These are phyloP conservation scores for Gryon sp. DNA, from an alignment of 1,140 invertebrate genomes.

Conservation along the genomic window DNA sequence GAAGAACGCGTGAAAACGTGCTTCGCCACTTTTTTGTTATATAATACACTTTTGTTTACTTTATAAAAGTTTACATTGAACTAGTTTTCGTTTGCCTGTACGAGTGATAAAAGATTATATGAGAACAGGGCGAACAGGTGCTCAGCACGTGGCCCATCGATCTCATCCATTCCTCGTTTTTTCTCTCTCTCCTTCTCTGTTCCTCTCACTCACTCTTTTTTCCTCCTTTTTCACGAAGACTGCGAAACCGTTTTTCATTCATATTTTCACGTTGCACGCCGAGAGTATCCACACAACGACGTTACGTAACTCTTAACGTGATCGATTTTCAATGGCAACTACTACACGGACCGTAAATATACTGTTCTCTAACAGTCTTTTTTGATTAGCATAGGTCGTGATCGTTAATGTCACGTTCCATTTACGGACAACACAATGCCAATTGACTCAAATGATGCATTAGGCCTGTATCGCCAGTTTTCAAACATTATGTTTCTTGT, in stretches of 20 bases:
- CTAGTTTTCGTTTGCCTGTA: slow-evolving; percentile 56
- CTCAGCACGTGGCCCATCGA: slow-evolving; percentile 77
- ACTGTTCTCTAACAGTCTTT: slow-evolving; percentile 65
- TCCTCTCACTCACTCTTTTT: no score
- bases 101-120: slow-evolving; percentile 64
- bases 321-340: slow-evolving; percentile 78
- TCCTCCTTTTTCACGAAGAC: slow-evolving; percentile 60
- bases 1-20: slow-evolving; percentile 48
- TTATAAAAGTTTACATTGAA: slow-evolving; percentile 65
- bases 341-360: slow-evolving; percentile 67
- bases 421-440: slow-evolving; percentile 55
- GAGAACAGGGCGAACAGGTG: slow-evolving; percentile 75
- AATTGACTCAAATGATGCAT: slow-evolving; percentile 58
- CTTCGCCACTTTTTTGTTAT: slow-evolving; percentile 58
- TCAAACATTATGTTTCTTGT: neutral
- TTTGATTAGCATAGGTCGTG: slow-evolving; percentile 65
- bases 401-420: slow-evolving; percentile 63
- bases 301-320: slow-evolving; percentile 68
- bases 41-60: slow-evolving; percentile 62
- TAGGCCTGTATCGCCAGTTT: slow-evolving; percentile 27
- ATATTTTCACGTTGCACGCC: slow-evolving; percentile 76
- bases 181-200: no score
- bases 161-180: slow-evolving; percentile 67
- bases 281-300: slow-evolving; percentile 64
- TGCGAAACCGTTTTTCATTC: slow-evolving; percentile 78